Conservation (phyloP, 2,888 invertebrate genomes). For the Aphodius granarius region DNA sequence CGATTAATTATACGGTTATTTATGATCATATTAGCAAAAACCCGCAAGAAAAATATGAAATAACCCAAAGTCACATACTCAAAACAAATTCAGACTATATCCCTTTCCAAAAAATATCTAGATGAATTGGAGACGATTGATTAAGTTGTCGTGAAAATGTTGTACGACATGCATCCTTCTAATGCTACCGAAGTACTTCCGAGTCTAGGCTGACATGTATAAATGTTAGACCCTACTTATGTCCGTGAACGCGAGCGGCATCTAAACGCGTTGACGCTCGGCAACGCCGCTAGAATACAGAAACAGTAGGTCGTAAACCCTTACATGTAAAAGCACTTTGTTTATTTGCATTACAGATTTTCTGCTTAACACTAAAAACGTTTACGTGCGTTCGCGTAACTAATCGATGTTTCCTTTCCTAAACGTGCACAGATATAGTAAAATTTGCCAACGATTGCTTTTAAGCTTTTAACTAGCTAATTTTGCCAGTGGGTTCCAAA, state of each 20-base stretch:
- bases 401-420: background rate
- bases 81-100: no score
- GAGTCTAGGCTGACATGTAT: background rate
- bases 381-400: conserved; percentile 15
- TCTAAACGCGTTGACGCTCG: background rate
- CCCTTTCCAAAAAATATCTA: no score
- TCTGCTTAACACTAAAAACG: conserved; percentile 22
- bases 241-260: background rate
- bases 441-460: no score
- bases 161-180: background rate
- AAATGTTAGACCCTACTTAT: background rate
- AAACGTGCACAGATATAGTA: no score
- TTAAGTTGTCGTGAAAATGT: background rate
- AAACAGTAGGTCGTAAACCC: background rate
- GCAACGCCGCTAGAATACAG: background rate
- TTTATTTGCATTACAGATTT: conserved; percentile 25
- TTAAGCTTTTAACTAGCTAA: no score
- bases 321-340: conserved; percentile 24
- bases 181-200: background rate
- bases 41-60: no score
- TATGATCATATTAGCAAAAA: no score
- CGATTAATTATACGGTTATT: no score
- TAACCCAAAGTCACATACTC: no score
- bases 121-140: background rate
- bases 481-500: no score